Conservation (phyloP, 2,888 invertebrate genomes). For the Xanthia icteritia region DNA sequence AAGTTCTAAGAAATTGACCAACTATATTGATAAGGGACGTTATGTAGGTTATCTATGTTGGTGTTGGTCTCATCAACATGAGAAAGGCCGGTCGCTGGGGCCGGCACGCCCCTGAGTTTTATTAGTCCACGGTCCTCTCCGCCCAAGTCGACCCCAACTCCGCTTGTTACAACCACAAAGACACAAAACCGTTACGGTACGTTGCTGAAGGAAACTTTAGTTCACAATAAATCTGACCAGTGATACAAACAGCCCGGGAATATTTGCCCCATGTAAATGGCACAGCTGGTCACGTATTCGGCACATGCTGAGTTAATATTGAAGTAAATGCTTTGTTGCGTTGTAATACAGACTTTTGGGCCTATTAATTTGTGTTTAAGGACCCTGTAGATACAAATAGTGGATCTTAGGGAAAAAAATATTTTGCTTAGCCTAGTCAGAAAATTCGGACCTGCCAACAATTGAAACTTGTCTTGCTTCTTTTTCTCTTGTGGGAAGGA, state of each 20-base stretch:
- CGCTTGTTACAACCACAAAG: slow-evolving; percentile 70
- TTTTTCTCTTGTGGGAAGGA: neutral
- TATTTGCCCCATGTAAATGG: slow-evolving; percentile 61
- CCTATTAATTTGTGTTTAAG: slow-evolving; percentile 45
- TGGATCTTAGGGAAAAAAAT: slow-evolving; percentile 20
- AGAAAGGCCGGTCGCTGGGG: slow-evolving; percentile 77
- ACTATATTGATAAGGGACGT: slow-evolving; percentile 48
- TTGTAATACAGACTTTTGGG: slow-evolving; percentile 48
- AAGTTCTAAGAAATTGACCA: slow-evolving; percentile 40
- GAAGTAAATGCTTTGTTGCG: slow-evolving; percentile 57
- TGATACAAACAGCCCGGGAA: slow-evolving; percentile 63
- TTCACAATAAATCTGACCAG: slow-evolving; percentile 69
- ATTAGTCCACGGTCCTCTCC: slow-evolving; percentile 77
- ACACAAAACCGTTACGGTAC: slow-evolving; percentile 71
- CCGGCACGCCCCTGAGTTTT: slow-evolving; percentile 83
- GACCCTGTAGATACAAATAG: slow-evolving; percentile 4
- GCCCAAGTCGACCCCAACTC: slow-evolving; percentile 69
- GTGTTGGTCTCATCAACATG: slow-evolving; percentile 82
- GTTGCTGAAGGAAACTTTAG: slow-evolving; percentile 66
- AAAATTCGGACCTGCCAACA: neutral
- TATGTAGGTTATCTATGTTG: slow-evolving; percentile 57
- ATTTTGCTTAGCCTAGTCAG: neutral
- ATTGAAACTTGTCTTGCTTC: neutral
- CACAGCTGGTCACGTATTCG: slow-evolving; percentile 65
- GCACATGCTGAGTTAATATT: slow-evolving; percentile 63